phyloP scores from a whole-genome alignment of 2,113 vertebrate genomes.

The Callionymus lyra region DNA sequence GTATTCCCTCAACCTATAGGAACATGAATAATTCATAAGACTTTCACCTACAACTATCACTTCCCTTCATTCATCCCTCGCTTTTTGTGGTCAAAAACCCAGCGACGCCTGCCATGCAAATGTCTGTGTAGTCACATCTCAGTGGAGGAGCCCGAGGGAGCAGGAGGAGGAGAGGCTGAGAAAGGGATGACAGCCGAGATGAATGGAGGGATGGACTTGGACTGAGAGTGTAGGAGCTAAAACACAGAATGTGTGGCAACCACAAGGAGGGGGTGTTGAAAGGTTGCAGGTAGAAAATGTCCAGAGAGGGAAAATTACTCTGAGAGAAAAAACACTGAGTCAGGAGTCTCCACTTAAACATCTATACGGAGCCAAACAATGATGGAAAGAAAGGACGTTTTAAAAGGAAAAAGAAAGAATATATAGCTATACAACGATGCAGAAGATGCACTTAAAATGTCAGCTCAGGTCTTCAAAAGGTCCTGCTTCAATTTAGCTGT shows the following conservation, averaged over 20 bases:
- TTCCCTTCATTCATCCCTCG: slow-evolving; percentile 12
- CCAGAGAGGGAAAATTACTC: slow-evolving; percentile 24
- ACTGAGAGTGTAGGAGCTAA: no score
- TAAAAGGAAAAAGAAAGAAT: no score
- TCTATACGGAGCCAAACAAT: no score
- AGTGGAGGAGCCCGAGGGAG: slow-evolving; percentile 17
- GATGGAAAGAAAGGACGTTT: no score
- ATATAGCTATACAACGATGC: no score
- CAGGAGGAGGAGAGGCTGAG: slow-evolving; percentile 2
- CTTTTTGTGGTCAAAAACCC: slow-evolving; percentile 25
- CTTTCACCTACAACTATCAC: slow-evolving; percentile 9
- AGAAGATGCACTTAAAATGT: no score
- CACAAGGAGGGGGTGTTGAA: slow-evolving; percentile 22
- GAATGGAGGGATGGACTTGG: no score
- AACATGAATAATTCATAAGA: slow-evolving; percentile 64
- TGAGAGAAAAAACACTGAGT: slow-evolving; percentile 30
- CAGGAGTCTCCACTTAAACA: slow-evolving; percentile 24
- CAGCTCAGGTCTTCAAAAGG: no score
- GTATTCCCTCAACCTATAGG: slow-evolving; percentile 20
- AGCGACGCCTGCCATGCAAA: slow-evolving; percentile 54
- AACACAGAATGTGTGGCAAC: slow-evolving; percentile 3
- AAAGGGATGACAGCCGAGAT: not conserved
- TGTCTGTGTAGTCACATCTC: slow-evolving; percentile 53
- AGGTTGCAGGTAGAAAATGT: slow-evolving; percentile 31
- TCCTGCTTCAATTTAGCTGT: no score